Percentiles rank a stretch among this genome's conserved stretches.
phyloP scores from a whole-genome alignment of 1,140 invertebrate species.

The Tetraneura akinire region DNA sequence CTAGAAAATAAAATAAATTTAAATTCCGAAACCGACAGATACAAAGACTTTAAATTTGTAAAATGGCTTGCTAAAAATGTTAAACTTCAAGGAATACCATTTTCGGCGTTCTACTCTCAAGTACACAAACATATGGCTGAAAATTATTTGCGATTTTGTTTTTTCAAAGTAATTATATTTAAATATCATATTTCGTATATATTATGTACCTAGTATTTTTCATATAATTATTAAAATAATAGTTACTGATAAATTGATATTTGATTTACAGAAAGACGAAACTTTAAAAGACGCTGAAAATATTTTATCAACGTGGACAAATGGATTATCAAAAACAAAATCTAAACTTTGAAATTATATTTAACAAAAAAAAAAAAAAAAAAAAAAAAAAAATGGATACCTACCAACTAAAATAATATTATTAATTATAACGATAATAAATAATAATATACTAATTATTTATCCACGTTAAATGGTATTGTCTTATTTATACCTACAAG shows the following conservation, averaged over 20 bases:
- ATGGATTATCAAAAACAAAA: background rate
- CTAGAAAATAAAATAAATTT: slow-evolving; percentile 63
- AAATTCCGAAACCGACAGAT: slow-evolving; percentile 68
- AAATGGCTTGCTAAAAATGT: slow-evolving; percentile 94
- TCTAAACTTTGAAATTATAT: slow-evolving; percentile 14
- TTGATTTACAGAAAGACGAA: slow-evolving; percentile 65
- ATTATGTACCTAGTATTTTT: too few species aligned
- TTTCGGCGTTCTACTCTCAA: slow-evolving; percentile 87
- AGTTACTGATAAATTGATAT: too few species aligned
- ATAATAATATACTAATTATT: too few species aligned
- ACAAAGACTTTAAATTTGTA: slow-evolving; percentile 89
- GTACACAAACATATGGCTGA: slow-evolving; percentile 82
- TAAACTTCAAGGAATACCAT: slow-evolving; percentile 90
- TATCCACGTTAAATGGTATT: too few species aligned
- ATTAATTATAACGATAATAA: too few species aligned
- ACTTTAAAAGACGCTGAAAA: slow-evolving; percentile 65
- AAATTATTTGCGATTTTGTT: slow-evolving; percentile 88
- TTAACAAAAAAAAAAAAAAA: background rate
- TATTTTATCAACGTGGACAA: background rate
- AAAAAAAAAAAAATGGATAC: too few species aligned
- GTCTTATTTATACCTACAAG: too few species aligned
- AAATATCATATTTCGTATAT: background rate
- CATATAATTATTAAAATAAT: too few species aligned
- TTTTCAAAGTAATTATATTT: slow-evolving; percentile 77
- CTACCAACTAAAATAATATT: too few species aligned